Base-by-base conservation (phyloP, 2,797 vertebrate genomes). In the Phyllotis vaccarum region DNA sequence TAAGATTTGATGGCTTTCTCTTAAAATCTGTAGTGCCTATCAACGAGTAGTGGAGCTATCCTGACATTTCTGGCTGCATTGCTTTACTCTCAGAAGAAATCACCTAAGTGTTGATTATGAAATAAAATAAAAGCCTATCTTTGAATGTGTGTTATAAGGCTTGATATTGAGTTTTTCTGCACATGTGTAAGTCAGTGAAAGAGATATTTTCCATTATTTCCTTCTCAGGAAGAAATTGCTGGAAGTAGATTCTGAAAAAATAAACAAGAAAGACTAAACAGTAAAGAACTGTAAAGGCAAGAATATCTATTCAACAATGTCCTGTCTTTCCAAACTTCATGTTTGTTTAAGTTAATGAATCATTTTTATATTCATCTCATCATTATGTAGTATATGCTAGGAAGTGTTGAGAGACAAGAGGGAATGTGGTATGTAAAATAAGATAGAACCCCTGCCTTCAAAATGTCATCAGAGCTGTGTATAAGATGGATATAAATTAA, bases 41-140 rank as follows among this genome's bases (percentile, higher is more conserved):
- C 24, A 94, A n/a, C 76, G 94, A 56, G 75, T 1, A 87, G 10
- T 56, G 3, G 6, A 68, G 16, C 46, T 95, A 5, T 40, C 27
- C 94, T 49, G 12, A 79, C 89, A 72, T 88, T 27, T 58, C 5
- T 79, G 76, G 11, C 62, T 87, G 5, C 6, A 87, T 58, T 34
- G 76, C 34, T 91, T 96, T 79, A 9, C 14, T 90, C 10, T 80
- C 34, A 1, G 79, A 93, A 64, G 12, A 97, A 70, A 93, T 87
- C 46, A 87, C 62, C 54, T 86, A 76, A 21, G 3, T 37, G 24
- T 76, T 93, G 29, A 86, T 34, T 89, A 66, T 12, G 27, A 95
- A 87, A 95, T 37, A 91, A 68, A 29, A 75, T 34, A 89, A 92
- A 95, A 29, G 1, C 56, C 52, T 40, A 7, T 75, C 16, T 93